Evolutionary conservation across 2,888 invertebrate species (phyloP), one percentile per base, ranked within the genome.

Genomic region (Bimastos eiseni): DNA sequence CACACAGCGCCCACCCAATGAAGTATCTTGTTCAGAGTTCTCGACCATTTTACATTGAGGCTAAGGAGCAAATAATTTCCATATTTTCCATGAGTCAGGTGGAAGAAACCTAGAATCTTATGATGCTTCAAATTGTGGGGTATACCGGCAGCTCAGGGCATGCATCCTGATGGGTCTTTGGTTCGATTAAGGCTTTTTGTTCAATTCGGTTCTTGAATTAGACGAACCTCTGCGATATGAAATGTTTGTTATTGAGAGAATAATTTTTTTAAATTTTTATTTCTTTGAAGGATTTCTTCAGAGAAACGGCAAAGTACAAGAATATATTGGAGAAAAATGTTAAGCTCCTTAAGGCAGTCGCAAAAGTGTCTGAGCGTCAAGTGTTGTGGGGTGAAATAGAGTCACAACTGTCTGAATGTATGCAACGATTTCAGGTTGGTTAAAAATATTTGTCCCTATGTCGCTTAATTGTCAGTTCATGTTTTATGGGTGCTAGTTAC

Each of bases 261-360:
- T 86, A 86, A 36, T 13, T 13, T 36, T 86, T 86, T 36, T 36
- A 36, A 6, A 30, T 86, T 86, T 15, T 86, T 36, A 36, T 86
- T 86, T 86, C 24, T 36, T 36, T 36, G 36, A 17, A 96, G 96
- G 94, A 94, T 41, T 98, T 98, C 96, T 98, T 98, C 95, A 97
- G 98, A 0, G 96, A 98, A 91, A 97, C 97, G 0, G 96, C 98
- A 0, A 98, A 98, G 95, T 98, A 98, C 95, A 97, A 97, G 93
- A 97, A 98, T 0, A 98, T 98, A 97, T 95, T 98, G 91, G 98
- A 98, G 94, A 98, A 98, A 94, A 98, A 98, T 95, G 98, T 98
- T 95, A 98, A 98, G 95, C 97, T 98, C 88, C 97, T 98, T 95
- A 97, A 97, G 94, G 98, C 97, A 94, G 97, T 98, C 89, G 96